Evolutionary conservation across 1,140 invertebrate genomes (phyloP).

Genomic region (Philaenus spumarius): DNA sequence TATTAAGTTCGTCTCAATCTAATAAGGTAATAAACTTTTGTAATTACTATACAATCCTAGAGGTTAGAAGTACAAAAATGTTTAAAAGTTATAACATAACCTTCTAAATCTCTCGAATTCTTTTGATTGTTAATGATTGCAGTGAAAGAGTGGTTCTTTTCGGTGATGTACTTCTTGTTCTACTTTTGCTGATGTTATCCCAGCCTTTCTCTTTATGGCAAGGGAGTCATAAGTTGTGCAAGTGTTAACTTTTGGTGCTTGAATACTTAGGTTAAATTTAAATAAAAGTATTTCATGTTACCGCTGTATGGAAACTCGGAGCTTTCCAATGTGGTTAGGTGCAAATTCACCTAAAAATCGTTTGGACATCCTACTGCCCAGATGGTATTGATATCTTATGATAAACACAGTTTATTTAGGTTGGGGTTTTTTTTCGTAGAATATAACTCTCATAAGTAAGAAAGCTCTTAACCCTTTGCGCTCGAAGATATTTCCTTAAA

Average conservation of each 20-base stretch:
- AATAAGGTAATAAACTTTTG: too few species aligned
- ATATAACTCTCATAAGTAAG: conserved; percentile 8
- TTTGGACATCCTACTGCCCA: conserved; percentile 16
- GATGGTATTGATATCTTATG: conserved; percentile 7
- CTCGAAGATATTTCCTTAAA: too few species aligned
- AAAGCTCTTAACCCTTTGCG: too few species aligned
- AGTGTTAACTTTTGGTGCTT: conserved; percentile 9
- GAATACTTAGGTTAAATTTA: conserved; percentile 16
- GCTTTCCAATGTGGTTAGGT: conserved; percentile 1
- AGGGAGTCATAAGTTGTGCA: conserved; percentile 15
- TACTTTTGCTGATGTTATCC: conserved; percentile 9
- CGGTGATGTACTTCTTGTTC: conserved; percentile 15
- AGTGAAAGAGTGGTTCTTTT: too few species aligned
- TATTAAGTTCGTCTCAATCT: too few species aligned
- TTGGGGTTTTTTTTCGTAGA: not conserved
- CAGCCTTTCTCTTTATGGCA: conserved; percentile 7
- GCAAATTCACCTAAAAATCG: conserved; percentile 8
- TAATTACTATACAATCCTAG: too few species aligned
- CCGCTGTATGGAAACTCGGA: conserved; percentile 1
- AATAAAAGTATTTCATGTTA: conserved; percentile 12
- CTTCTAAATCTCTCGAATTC: conserved; percentile 1
- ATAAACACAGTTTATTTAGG: too few species aligned
- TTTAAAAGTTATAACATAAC: conserved; percentile 11
- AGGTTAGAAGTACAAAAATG: too few species aligned
- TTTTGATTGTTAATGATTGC: not conserved